Evolutionary conservation across 2,797 vertebrate genomes (phyloP), one percentile per base, ranked within the genome.

Genomic region (Pseudomugil gertrudae): DNA sequence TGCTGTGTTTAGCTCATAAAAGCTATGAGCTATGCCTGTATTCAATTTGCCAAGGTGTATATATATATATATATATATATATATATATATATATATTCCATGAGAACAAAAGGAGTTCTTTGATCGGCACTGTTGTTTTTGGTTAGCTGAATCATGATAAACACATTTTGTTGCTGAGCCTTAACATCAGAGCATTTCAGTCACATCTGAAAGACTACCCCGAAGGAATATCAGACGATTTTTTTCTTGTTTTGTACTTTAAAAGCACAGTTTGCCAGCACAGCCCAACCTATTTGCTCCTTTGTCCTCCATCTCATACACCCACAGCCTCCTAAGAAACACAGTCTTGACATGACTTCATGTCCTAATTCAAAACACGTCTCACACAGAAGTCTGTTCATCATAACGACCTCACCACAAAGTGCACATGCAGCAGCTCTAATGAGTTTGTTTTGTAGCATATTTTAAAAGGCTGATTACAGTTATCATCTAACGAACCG

Each of bases 371-470:
- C 57, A 69, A 87, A 89, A 84, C 89, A 88, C 73, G 63, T 43
- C 57, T 58, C 63, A 63, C 82, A 53, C 85, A 79, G 74, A 80
- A 76, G 84, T 85, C 88, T 90, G 89, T 91, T 88, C 84, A 87
- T 83, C 84, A 79, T 89, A 89, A 88, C 55, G 8, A 63, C 48
- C 63, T 73, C 40, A 38, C 86, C 86, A 62, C 79, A 88, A 80
- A 63, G 78, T 82, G 64, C 21, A 54, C 27, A 86, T 80, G 84
- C 88, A 74, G 62, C 62, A 9, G 61, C 77, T 81, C 79, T 90
- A 89, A 90, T 87, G 85, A 85, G 88, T 84, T 79, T 78, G 70
- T 83, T 78, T 84, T 90, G 88, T 72, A 72, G 33, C 74, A 69
- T 85, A 77, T 88, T n/a, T 88, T 69, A 68, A 76, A 59, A 60